Evolutionary conservation across 2,888 invertebrate species (phyloP).

Genomic region (Metalampra italica): DNA sequence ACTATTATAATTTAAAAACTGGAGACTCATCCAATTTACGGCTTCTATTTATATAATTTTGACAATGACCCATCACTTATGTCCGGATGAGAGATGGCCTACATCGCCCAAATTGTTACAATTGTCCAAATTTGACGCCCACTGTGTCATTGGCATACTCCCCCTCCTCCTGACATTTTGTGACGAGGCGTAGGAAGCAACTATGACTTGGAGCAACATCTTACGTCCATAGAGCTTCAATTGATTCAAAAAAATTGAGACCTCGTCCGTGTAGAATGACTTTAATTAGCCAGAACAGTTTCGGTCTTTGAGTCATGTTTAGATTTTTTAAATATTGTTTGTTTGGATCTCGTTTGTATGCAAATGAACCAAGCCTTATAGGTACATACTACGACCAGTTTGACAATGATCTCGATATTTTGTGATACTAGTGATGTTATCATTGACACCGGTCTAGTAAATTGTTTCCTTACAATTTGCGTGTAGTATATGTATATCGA

Average conservation of each 20-base stretch:
- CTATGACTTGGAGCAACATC: constrained; percentile 12
- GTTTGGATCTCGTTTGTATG: not conserved
- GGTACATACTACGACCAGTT: no score
- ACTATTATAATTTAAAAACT: not conserved
- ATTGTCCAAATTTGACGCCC: constrained; percentile 45
- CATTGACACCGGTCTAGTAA: no score
- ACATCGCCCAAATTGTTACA: constrained; percentile 42
- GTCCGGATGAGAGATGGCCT: constrained; percentile 48
- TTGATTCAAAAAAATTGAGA: not conserved
- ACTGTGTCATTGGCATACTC: constrained; percentile 18
- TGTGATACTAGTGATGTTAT: no score
- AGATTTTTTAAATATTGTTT: not conserved
- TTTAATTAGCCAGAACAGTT: not conserved
- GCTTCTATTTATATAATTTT: constrained; percentile 22
- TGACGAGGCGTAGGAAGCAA: constrained; percentile 29
- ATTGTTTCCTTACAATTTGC: no score
- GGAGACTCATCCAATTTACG: not conserved
- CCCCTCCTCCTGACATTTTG: constrained; percentile 25
- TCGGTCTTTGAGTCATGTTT: not conserved
- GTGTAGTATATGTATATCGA: no score
- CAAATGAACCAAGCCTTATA: no score
- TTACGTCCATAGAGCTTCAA: not conserved
- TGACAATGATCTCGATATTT: no score
- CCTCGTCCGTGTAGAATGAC: not conserved
- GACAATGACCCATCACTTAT: constrained; percentile 32